phyloP scores from a whole-genome alignment of 2,888 invertebrate species.

The Lasioglossum zephyrum region DNA sequence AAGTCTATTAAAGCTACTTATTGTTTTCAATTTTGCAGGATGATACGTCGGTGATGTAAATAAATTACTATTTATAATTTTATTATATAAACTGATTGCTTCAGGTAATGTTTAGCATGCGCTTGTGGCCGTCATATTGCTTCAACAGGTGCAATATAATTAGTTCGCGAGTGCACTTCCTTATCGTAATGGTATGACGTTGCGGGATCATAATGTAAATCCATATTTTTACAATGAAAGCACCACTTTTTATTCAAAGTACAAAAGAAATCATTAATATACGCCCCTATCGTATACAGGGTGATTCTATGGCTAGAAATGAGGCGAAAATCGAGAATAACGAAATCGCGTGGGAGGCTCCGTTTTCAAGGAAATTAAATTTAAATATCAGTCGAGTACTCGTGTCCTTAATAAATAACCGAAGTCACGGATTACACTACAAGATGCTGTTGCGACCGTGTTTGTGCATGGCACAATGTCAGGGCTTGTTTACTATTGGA shows the following conservation, averaged over 20 bases:
- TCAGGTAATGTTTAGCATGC: not conserved
- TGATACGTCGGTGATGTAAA: not conserved
- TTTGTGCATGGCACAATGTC: too few relatives aligned
- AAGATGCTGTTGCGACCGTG: too few relatives aligned
- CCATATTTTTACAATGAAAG: not conserved
- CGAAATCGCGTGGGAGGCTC: too few relatives aligned
- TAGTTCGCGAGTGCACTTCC: not conserved
- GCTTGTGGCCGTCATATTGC: not conserved
- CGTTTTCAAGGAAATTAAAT: too few relatives aligned
- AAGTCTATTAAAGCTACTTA: not conserved
- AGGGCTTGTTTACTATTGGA: too few relatives aligned
- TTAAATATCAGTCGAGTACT: too few relatives aligned
- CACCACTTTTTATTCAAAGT: constrained; percentile 38
- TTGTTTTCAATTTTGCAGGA: not conserved
- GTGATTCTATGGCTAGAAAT: too few relatives aligned
- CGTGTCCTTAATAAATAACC: too few relatives aligned
- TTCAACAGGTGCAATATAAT: not conserved
- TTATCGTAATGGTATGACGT: constrained; percentile 3
- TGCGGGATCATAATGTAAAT: constrained; percentile 1
- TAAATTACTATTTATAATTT: constrained; percentile 10
- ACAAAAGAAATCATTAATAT: constrained; percentile 34
- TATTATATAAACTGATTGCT: constrained; percentile 8
- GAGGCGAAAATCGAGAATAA: too few relatives aligned
- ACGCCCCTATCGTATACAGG: not conserved
- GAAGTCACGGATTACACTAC: too few relatives aligned